Conservation (phyloP, 53 echinoderm and acorn worm species). For the Actinopyga echinites region DNA sequence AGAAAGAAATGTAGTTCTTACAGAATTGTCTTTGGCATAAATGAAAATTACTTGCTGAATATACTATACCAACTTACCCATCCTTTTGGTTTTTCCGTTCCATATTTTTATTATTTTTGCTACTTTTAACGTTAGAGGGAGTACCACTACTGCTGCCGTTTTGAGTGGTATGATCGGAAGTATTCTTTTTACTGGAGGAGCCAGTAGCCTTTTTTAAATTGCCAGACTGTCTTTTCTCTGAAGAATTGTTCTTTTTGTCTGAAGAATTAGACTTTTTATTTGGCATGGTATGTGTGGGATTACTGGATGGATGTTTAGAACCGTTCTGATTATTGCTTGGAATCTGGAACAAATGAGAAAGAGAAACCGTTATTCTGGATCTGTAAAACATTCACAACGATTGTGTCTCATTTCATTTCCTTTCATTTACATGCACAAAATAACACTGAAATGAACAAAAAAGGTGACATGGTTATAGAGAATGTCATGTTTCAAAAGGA, state of each 20-base stretch:
- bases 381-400: too few relatives aligned
- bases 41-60: too few relatives aligned
- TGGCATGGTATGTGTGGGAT: conserved; percentile 18
- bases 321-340: conserved; percentile 25
- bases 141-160: neutral
- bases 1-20: too few relatives aligned
- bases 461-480: too few relatives aligned
- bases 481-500: too few relatives aligned
- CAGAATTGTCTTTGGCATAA: too few relatives aligned
- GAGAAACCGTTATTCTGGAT: too few relatives aligned
- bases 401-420: too few relatives aligned
- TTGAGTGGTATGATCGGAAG: neutral
- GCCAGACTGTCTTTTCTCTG: conserved; percentile 2
- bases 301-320: conserved; percentile 1
- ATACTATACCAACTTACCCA: neutral
- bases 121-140: neutral
- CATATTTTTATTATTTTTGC: conserved; percentile 3
- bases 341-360: neutral
- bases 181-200: neutral
- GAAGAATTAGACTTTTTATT: conserved; percentile 26
- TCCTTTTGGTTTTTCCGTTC: conserved; percentile 1
- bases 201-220: neutral
- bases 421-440: too few relatives aligned
- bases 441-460: too few relatives aligned
- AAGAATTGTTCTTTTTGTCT: conserved; percentile 17